Percentiles rank a stretch among this genome's conserved stretches.
Conservation (phyloP, 2,888 invertebrate genomes). For the Coleophora flavipennella region DNA sequence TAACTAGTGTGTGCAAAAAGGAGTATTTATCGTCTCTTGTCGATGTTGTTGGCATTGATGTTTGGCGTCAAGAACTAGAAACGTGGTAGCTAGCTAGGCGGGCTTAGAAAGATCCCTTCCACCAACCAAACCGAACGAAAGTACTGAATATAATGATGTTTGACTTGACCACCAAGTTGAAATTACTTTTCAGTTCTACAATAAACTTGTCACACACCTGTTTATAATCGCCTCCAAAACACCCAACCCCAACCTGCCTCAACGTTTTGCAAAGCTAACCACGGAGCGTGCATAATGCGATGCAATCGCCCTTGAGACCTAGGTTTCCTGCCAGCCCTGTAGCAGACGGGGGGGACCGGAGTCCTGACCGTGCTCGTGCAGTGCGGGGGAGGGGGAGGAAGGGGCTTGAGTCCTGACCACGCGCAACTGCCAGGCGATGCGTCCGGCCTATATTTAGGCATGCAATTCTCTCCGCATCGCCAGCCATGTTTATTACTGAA, state of each 20-base stretch:
- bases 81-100: too few species aligned
- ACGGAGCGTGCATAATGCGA: constrained; percentile 1
- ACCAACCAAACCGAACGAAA: too few species aligned
- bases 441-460: constrained; percentile 60
- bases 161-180: too few species aligned
- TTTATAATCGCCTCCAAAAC: too few species aligned
- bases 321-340: constrained; percentile 23
- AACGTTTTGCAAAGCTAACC: background rate
- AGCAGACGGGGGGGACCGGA: constrained; percentile 12
- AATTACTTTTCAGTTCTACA: too few species aligned
- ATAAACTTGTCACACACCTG: too few species aligned
- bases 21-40: too few species aligned
- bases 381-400: constrained; percentile 19
- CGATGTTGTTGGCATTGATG: too few species aligned
- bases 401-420: constrained; percentile 55
- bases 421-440: constrained; percentile 49
- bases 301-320: constrained; percentile 9
- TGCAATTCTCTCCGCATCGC: constrained; percentile 37
- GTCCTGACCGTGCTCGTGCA: background rate
- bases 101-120: too few species aligned
- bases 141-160: too few species aligned
- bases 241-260: constrained; percentile 1
- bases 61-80: too few species aligned
- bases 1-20: too few species aligned
- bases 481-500: constrained; percentile 10